Base-by-base conservation (phyloP, 2,888 invertebrate genomes). In the Entomobrya proxima region DNA sequence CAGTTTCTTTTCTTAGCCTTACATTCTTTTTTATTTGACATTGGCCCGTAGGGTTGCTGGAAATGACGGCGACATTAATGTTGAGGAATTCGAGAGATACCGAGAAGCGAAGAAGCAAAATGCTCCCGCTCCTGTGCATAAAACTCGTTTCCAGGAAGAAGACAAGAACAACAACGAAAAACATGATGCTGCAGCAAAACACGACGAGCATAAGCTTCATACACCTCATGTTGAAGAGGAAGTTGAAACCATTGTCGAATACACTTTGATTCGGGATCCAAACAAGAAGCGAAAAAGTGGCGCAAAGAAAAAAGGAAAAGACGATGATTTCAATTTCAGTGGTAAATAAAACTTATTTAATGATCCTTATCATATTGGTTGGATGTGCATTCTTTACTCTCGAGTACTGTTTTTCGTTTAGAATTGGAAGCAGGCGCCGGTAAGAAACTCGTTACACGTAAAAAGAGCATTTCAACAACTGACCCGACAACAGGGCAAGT, bases 211-310 rank as follows among this genome's bases (percentile, higher is more conserved):
- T 7, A 18, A n/a, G 18, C 6, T n/a, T 15, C 7, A n/a, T 21
- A 3, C 11, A 55, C 2, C 5, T 27, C 24, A 58, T 58, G 24
- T 15, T n/a, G 27, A 61, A 55, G 75, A 75, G 9, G 80, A 80
- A 35, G 58, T 75, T n/a, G 82, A 82, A 27, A 82, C 82, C 6
- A n/a, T 52, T 4, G 80, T 80, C 2, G 75, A 82, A 24, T 82
- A 74, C 30, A 64, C 44, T 2, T 5, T 82, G 13, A 55, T 82
- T 15, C 75, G 37, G 2, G 61, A 82, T 75, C 82, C 82, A 18
- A 82, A 82, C 27, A 82, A 75, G 52, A 82, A 75, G 24, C 37
- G 35, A n/a, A 64, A 47, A 50, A 75, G 24, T 24, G 27, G 6
- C 9, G 6, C 15, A 6, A 40, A 40, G 44, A 15, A 50, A 15